Conservation (phyloP, 2,113 vertebrate species). For the Dicaeum eximium region DNA sequence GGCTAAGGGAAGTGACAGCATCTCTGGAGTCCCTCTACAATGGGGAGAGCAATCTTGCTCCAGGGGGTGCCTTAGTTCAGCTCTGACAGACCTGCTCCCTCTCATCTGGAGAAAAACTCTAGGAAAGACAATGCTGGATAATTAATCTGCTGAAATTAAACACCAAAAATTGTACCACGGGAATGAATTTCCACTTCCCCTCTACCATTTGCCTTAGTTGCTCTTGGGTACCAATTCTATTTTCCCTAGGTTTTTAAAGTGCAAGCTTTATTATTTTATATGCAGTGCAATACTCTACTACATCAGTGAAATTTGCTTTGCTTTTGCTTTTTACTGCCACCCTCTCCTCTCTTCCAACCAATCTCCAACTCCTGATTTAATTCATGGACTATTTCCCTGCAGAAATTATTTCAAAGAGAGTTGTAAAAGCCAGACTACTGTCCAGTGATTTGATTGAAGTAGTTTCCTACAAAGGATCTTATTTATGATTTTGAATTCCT, state of each 20-base stretch:
- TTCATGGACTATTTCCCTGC: fast-evolving
- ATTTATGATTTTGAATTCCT: background rate
- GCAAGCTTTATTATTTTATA: background rate
- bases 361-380: background rate
- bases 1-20: background rate
- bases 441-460: background rate
- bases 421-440: background rate
- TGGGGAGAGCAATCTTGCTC: background rate
- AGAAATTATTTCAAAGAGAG: background rate
- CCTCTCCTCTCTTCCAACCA: background rate
- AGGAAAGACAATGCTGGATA: fast-evolving
- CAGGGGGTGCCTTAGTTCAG: background rate
- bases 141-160: background rate
- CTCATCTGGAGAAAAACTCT: background rate
- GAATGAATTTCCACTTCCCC: background rate
- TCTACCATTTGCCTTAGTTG: background rate
- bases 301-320: background rate
- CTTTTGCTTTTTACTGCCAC: background rate
- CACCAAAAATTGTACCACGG: background rate
- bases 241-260: background rate
- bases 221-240: background rate
- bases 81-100: background rate
- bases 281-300: background rate
- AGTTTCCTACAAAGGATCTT: background rate
- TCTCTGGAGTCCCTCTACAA: background rate